These are phyloP conservation scores for Acanthis flammea DNA, from an alignment of 2,797 vertebrate species.

Conservation along the genomic window DNA sequence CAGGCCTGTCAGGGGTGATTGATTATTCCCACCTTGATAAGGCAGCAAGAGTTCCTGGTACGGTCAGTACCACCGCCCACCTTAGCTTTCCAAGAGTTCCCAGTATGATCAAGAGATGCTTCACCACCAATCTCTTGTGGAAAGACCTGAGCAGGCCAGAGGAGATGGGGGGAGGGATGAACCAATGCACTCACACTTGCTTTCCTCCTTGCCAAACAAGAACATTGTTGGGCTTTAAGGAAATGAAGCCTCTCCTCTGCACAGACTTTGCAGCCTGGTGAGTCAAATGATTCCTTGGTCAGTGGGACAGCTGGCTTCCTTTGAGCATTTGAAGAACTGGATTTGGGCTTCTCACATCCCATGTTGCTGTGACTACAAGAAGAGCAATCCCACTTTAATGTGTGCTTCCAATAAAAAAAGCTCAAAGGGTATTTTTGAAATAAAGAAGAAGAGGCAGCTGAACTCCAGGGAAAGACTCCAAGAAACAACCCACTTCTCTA, in stretches of 20 bases:
- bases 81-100: background rate
- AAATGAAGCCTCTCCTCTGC: background rate
- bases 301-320: background rate
- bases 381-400: background rate
- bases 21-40: background rate
- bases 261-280: background rate
- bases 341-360: background rate
- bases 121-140: background rate
- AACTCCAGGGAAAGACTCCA: background rate
- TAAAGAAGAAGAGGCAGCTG: background rate
- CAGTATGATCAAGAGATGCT: background rate
- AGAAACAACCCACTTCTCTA: background rate
- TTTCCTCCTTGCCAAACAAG: background rate
- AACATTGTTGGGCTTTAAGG: background rate
- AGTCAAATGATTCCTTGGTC: background rate
- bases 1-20: background rate
- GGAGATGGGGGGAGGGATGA: background rate
- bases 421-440: background rate
- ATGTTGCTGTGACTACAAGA: background rate
- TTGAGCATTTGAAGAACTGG: background rate
- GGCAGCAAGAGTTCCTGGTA: background rate
- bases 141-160: background rate
- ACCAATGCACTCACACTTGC: rapidly evolving
- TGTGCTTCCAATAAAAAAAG: background rate
- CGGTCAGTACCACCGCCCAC: background rate